Evolutionary conservation across 2,113 vertebrate species (phyloP).

Genomic region (Protomyctophum bolini): DNA sequence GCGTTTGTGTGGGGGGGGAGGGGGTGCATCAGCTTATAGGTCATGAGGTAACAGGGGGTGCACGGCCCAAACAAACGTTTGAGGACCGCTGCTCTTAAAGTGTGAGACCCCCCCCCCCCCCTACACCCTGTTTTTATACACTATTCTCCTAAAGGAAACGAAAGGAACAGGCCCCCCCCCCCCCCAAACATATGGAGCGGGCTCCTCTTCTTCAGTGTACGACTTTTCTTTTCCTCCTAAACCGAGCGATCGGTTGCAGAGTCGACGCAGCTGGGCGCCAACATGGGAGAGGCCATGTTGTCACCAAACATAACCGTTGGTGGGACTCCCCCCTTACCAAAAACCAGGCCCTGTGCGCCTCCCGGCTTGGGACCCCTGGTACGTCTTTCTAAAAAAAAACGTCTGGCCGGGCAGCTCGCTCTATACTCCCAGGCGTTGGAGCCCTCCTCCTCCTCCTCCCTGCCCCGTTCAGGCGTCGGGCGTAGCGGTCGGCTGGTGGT

Average conservation of each 20-base stretch:
- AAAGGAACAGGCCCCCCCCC: slow-evolving; percentile 3
- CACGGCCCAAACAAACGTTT: no score
- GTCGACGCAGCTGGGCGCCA: slow-evolving; percentile 24
- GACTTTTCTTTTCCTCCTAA: slow-evolving; percentile 28
- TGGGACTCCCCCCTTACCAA: not conserved
- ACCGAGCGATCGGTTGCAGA: slow-evolving; percentile 39
- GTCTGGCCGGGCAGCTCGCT: not conserved
- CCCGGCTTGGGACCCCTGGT: slow-evolving; percentile 8
- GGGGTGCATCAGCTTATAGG: no score
- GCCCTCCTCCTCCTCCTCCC: not conserved
- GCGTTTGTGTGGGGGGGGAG: no score
- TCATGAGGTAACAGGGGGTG: no score
- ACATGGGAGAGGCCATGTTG: not conserved
- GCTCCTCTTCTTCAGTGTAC: slow-evolving; percentile 60
- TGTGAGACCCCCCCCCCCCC: not conserved
- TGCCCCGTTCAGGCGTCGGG: slow-evolving; percentile 51
- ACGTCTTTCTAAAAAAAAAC: slow-evolving; percentile 1
- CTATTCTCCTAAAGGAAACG: slow-evolving; percentile 23
- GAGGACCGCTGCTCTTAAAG: not conserved
- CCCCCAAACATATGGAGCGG: not conserved
- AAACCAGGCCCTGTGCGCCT: slow-evolving; percentile 9
- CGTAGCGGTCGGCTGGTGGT: slow-evolving; percentile 8
- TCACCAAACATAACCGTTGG: not conserved
- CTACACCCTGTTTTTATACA: slow-evolving; percentile 14
- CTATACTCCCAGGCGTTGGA: not conserved